Base-by-base conservation (phyloP, 2,113 vertebrate species). In the Melanotaenia duboulayi region DNA sequence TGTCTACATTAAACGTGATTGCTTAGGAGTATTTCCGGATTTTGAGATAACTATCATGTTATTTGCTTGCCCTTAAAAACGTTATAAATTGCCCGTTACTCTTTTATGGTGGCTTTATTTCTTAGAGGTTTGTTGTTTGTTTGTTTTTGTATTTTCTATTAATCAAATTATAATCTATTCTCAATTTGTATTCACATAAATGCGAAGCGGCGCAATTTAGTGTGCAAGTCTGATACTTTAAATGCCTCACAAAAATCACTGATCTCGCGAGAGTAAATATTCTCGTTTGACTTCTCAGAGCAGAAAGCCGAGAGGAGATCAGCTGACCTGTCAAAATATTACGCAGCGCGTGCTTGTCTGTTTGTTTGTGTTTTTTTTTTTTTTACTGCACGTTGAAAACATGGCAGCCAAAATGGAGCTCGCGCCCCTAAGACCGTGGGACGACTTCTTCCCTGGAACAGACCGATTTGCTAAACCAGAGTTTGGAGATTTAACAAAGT, bases 381-480 rank as follows among this genome's bases (percentile, higher is more conserved):
- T n/a, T n/a, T n/a, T n/a, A n/a, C n/a, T n/a, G 23, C 71, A 67
- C 56, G 52, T 57, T 71, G 75, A 78, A 58, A 73, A 68, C 71
- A 93, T 93, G 91, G 80, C 90, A 49, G 60, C 84, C 44, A 91
- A 85, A 14, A 95, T 97, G 95, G 96, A 99, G 82, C 92, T 99
- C 25, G 95, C 96, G 0, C 96, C 96, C 12, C 80, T 97, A 67
- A 92, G 97, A 81, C 92, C 94, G 64, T 97, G 95, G 97, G 94
- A 95, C 3, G 97, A 99, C n/a, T 97, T 98, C 71, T 95, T 93
- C 57, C 96, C 97, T 0, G 96, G 95, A 1, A 67, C 89, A 0
- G 96, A 97, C 4, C 95, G 96, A 3, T 99, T 97, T 37, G 84
- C 92, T 4, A 93, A 95, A 62, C 97, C 97, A 0, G 97, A 99